Evolutionary conservation across 1,140 invertebrate species (phyloP).

Genomic region (Uloborus diversus): DNA sequence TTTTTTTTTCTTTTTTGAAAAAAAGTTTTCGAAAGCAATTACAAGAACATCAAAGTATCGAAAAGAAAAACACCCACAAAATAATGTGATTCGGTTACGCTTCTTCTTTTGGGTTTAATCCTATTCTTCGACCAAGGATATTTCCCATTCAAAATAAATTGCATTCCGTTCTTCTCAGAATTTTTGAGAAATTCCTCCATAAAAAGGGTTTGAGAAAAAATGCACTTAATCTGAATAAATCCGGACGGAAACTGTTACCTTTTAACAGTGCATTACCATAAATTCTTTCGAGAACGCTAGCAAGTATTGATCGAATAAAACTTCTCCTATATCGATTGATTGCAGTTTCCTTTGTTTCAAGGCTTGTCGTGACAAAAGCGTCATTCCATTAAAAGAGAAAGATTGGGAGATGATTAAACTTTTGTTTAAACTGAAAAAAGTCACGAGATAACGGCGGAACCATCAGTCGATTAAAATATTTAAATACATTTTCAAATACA

Average conservation of each 20-base stretch:
- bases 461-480: too few species aligned
- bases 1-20: too few species aligned
- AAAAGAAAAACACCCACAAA: too few species aligned
- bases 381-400: too few species aligned
- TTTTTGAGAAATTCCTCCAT: neutral
- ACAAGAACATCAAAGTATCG: too few species aligned
- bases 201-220: neutral
- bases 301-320: neutral
- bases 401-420: too few species aligned
- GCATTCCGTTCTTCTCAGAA: too few species aligned
- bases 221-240: neutral
- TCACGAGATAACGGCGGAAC: too few species aligned
- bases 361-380: constrained; percentile 12
- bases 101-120: neutral
- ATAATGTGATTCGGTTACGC: neutral
- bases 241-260: too few species aligned
- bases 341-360: constrained; percentile 20
- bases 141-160: neutral
- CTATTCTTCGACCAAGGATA: neutral
- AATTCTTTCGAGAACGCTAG: constrained; percentile 7
- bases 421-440: too few species aligned
- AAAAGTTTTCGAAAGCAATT: too few species aligned
- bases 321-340: constrained; percentile 17
- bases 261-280: constrained; percentile 21
- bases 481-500: too few species aligned